phyloP scores from a whole-genome alignment of 2,113 vertebrate species.

The Ranitomeya imitator region DNA sequence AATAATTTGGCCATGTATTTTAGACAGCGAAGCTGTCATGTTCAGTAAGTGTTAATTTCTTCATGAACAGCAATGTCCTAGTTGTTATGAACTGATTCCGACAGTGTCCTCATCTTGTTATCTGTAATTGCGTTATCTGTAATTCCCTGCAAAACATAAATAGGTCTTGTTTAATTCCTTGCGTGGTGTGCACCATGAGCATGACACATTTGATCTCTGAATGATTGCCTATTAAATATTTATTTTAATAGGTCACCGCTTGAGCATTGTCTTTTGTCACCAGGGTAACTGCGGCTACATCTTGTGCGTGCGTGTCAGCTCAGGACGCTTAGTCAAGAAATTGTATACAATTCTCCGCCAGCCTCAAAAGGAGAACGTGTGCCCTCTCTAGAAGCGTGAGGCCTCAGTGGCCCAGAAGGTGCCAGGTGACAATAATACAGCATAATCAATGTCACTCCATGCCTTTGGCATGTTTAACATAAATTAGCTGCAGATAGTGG shows the following conservation, averaged over 20 bases:
- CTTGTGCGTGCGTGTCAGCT: background rate
- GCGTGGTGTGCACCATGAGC: background rate
- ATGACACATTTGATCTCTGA: conserved; percentile 34
- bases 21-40: conserved; percentile 26
- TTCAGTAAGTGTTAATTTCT: conserved; percentile 17
- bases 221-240: conserved; percentile 43
- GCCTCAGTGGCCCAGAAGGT: background rate
- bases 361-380: background rate
- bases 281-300: background rate
- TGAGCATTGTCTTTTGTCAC: background rate
- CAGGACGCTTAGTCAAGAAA: background rate
- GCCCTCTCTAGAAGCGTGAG: background rate
- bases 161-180: conserved; percentile 26
- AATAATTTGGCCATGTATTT: conserved; percentile 28
- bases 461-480: conserved; percentile 5
- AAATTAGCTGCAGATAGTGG: background rate
- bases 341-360: background rate
- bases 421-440: conserved; percentile 21
- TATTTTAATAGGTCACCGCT: conserved; percentile 33
- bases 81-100: conserved; percentile 17
- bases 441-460: background rate
- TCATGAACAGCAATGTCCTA: conserved; percentile 12
- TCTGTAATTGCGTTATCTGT: conserved; percentile 25
- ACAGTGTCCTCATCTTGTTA: conserved; percentile 26
- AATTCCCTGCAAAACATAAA: conserved; percentile 30